Base-by-base conservation (phyloP, 2,888 invertebrate genomes). In the Ormyrus rosae region DNA sequence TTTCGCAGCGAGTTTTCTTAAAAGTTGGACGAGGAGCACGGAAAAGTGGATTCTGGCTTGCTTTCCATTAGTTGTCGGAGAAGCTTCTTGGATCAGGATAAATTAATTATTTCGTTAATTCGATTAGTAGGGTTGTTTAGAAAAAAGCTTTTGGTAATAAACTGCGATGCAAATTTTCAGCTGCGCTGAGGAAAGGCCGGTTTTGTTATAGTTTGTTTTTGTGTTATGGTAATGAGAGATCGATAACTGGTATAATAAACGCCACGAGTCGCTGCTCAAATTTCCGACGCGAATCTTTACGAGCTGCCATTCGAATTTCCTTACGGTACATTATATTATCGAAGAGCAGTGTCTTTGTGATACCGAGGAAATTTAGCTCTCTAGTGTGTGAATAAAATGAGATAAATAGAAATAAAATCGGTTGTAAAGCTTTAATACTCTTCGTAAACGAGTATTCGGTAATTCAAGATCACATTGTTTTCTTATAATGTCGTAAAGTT, bases 281-380 rank as follows among this genome's bases (percentile, higher is more conserved):
- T 74, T 74, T 74, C 58, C 58, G 50, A 51, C n/a, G 9, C 60
- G 67, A 74, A 74, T 74, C 58, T 74, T 74, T 74, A 74, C 67
- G 74, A 34, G 45, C 1, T 8, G 7, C 34, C 48, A 45, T 51
- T 64, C 8, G 48, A 64, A 56, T 64, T 72, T 65, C 48, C 46
- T 64, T 51, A 9, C 34, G 0, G 34, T n/a, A 58, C 6, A 8
- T 19, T 34, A 13, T 70, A 70, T 19, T 48, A 53, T 51, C 6
- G 13, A n/a, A 4, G 34, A 48, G 6, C 9, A 11, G 10, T 45
- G 6, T 13, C n/a, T 55, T 67, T 46, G 34, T 34, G 45, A 68
- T 53, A 46, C 34, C 34, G 34, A 46, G 46, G 46, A 63, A 46
- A 63, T 46, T 8, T n/a, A n/a, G 9, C 58, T 5, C n/a, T 58